Evolutionary conservation across 2,113 vertebrate species (phyloP).

Genomic region (Notiomystis cincta): DNA sequence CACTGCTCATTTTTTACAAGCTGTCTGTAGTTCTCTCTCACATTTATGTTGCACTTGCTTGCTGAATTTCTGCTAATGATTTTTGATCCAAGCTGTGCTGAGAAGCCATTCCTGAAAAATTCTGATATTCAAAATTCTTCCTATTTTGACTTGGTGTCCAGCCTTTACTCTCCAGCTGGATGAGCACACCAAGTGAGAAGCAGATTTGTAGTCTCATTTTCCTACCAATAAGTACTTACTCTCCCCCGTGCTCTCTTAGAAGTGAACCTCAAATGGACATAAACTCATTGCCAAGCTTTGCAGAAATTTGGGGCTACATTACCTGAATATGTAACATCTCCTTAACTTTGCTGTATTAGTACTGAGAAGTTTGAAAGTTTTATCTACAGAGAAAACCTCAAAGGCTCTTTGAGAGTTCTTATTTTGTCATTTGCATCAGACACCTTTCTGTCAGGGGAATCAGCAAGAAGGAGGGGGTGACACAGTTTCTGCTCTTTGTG

Average conservation of each 20-base stretch:
- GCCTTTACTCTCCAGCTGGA: neutral
- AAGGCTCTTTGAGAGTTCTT: neutral
- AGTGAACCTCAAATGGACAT: neutral
- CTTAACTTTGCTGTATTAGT: neutral
- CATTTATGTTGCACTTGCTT: neutral
- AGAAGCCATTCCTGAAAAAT: neutral
- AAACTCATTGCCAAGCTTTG: neutral
- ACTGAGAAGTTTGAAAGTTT: neutral
- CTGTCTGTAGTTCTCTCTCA: neutral
- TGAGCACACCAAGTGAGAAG: neutral
- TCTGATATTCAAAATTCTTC: neutral
- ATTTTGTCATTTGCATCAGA: neutral
- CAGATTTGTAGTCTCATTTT: neutral
- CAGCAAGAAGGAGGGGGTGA: neutral
- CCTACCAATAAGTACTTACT: neutral
- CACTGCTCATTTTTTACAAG: neutral
- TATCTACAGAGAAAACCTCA: neutral
- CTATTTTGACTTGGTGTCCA: neutral
- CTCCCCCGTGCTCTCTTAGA: neutral
- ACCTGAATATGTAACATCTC: neutral
- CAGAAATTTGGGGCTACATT: neutral
- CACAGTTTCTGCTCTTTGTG: neutral
- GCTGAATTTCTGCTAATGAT: neutral
- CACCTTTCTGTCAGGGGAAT: neutral
- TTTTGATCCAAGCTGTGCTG: neutral